Base-by-base conservation (phyloP, 2,888 invertebrate species). In the Polia nebulosa region DNA sequence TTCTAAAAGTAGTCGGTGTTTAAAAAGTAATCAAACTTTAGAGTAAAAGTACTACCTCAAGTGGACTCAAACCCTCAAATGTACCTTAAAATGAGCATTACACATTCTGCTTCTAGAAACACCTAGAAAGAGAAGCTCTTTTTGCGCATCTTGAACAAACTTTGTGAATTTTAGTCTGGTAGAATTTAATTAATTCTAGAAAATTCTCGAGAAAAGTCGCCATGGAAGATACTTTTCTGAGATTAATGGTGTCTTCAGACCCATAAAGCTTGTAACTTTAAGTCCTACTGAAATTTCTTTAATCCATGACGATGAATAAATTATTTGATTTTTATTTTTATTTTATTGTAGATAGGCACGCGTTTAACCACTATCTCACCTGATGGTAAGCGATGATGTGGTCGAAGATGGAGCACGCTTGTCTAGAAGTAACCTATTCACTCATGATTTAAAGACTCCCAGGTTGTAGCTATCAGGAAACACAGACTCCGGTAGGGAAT, bases 111-210 rank as follows among this genome's bases (percentile, higher is more conserved):
- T 56, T 41, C 2, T 39, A 56, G n/a, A n/a, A 41, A n/a, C 27
- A 56, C 25, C n/a, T 27, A 13, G 15, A 41, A 41, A 27, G 7
- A 5, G n/a, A 41, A n/a, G 56, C 56, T 6, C 56, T 41, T 56
- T 56, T 56, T 56, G 56, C 39, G 25, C 25, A 56, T 13, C 25
- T 56, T 13, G 25, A 56, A 56, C 25, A 39, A 56, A 27, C 2
- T 41, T 56, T 7, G n/a, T 15, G 0, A 39, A 4, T 41, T 27
- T 41, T 8, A 2, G 55, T 34, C 9, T 0, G 36, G 11, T 36
- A 55, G 9, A 25, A 22, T 17, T 34, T 36, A 4, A 36, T 6
- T 5, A 36, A 41, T 56, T 27, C 13, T 8, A 44, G 44, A 44
- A 44, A n/a, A 44, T 44, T 44, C 44, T 44, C 44, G 44, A 44